Conservation (phyloP, 2,113 vertebrate species). For the Perca flavescens region DNA sequence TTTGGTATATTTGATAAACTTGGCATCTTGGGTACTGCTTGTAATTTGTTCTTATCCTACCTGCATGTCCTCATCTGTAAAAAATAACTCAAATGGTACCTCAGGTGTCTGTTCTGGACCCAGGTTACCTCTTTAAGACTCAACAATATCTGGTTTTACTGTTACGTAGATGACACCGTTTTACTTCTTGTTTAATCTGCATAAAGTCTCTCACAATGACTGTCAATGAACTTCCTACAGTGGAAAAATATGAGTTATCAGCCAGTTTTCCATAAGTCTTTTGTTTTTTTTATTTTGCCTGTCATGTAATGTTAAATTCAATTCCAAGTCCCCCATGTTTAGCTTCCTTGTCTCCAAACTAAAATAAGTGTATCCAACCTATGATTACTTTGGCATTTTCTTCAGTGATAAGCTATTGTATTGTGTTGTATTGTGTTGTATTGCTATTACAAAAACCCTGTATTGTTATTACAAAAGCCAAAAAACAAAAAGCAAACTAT, state of each 20-base stretch:
- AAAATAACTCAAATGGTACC: not conserved
- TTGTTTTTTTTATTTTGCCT: too few relatives aligned
- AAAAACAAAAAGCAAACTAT: too few relatives aligned
- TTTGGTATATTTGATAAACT: not conserved
- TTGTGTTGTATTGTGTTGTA: not conserved
- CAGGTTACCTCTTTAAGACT: not conserved
- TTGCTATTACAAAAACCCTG: too few relatives aligned
- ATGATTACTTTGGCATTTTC: constrained; percentile 37
- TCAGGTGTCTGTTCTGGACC: not conserved
- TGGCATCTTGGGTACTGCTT: too few relatives aligned
- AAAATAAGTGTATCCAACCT: not conserved
- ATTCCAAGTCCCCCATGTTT: too few relatives aligned
- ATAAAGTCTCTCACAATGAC: too few relatives aligned
- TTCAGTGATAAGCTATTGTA: constrained; percentile 7
- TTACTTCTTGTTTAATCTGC: too few relatives aligned
- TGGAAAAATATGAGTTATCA: not conserved
- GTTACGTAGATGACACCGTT: not conserved
- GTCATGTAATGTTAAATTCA: too few relatives aligned
- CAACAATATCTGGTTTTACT: not conserved
- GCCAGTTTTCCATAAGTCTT: not conserved
- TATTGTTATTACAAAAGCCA: too few relatives aligned
- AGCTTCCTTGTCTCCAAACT: too few relatives aligned
- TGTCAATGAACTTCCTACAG: not conserved
- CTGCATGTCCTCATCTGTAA: not conserved
- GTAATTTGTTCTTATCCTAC: not conserved